Evolutionary conservation across 1,140 invertebrate genomes (phyloP), one percentile per base, ranked within the genome.

Genomic region (Vollenhovia emeryi): DNA sequence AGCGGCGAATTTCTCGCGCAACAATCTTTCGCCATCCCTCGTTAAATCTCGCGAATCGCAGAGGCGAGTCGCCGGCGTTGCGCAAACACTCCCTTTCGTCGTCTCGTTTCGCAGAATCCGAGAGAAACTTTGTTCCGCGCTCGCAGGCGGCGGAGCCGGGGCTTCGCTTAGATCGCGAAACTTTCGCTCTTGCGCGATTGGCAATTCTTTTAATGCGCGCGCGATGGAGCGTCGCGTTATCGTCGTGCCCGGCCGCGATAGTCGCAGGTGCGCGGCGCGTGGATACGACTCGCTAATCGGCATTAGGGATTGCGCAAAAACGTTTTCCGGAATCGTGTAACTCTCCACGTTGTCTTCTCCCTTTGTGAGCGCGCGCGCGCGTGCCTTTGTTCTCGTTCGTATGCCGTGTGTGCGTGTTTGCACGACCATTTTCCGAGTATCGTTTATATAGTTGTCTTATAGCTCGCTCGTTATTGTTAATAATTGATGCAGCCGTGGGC

Each of bases 371-470:
- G 43, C 6, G 40, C 13, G 43, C 13, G 24, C 13, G 18, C 9
- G 48, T n/a, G 15, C 0, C 33, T 64, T 40, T 64, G 62, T 43
- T 24, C 36, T 13, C 21, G 27, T n/a, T 33, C n/a, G 30, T 62
- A 21, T n/a, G 15, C 1, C 6, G 13, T 13, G 21, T 9, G 9
- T 43, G 24, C 24, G 9, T 9, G 33, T 3, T 15, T n/a, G 24
- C 27, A 48, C 36, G 27, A 9, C 6, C 3, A 50, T 50, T 79
- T 82, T 82, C 78, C 78, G 36, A 1, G 78, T 82, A 82, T 73
- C 48, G 52, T 21, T 82, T 73, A 73, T 59, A 57, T 45, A 71
- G 66, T 55, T 71, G 50, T 82, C 78, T 82, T 82, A 57, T 82
- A 45, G 36, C 66, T 45, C 18, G 33, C 50, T 71, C n/a, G 18